Evolutionary conservation across 2,113 vertebrate species (phyloP), one percentile per base, ranked within the genome.

Genomic region (Pampusana beccarii): DNA sequence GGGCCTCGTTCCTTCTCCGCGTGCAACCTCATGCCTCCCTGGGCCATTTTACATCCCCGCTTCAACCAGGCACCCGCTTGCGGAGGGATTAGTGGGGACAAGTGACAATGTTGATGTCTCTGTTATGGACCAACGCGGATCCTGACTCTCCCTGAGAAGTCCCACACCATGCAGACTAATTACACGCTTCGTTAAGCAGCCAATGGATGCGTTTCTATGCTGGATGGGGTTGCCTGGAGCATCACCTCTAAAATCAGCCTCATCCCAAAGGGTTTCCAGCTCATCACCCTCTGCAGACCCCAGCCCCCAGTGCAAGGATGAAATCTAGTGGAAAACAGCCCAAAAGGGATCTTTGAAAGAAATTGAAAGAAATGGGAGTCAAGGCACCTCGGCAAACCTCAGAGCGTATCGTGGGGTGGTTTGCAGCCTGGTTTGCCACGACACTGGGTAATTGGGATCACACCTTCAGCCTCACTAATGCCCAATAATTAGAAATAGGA

Each of bases 41-140:
- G 0, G 29, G 33, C 33, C n/a, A 2, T 82, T 91, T 88, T 20
- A 81, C 92, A 92, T 87, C 77, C 58, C 4, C 16, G 4, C 18
- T 65, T 81, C 61, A 69, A 56, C 29, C 62, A 9, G 7, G 16
- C n/a, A 5, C 34, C 56, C 57, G 3, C 61, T 75, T 65, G 61
- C 10, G 36, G 53, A 24, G 85, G 89, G 91, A 94, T 96, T 88
- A 94, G 24, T 4, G 2, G 46, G 33, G 61, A 44, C 6, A 0
- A 25, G 31, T 16, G 2, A 16, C 50, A 26, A 57, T 3, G 3
- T 10, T 97, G 95, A 96, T 80, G 80, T 93, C 88, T 93, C 88
- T 95, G 75, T 96, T 95, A 88, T 1, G 19, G 24, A 8, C 33
- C 33, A 16, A 72, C 11, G 7, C 0, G 0, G 50, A 57, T 80